Evolutionary conservation across 2,888 invertebrate species (phyloP).

Genomic region (Notocelia uddmanniana): DNA sequence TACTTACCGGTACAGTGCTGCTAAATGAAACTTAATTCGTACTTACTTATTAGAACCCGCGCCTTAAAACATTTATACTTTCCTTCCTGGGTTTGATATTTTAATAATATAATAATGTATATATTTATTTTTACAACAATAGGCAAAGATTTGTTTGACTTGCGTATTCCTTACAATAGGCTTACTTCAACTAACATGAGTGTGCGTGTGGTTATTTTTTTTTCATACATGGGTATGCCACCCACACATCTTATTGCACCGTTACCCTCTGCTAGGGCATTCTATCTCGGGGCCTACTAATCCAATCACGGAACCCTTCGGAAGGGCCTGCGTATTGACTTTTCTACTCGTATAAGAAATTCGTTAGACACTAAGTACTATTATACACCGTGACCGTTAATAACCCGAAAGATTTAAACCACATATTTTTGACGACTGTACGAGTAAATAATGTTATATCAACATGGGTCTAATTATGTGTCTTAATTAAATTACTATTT

Average conservation of each 20-base stretch:
- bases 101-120: slow-evolving; percentile 49
- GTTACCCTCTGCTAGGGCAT: slow-evolving; percentile 49
- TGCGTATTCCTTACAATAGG: slow-evolving; percentile 37
- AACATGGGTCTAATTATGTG: too few relatives aligned
- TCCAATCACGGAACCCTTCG: slow-evolving; percentile 70
- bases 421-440: too few relatives aligned
- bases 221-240: slow-evolving; percentile 8
- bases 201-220: slow-evolving; percentile 5
- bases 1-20: not conserved
- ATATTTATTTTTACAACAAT: slow-evolving; percentile 51
- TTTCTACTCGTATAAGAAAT: slow-evolving; percentile 30
- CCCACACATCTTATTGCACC: slow-evolving; percentile 12
- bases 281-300: slow-evolving; percentile 66
- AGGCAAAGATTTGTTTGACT: slow-evolving; percentile 46
- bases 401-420: too few relatives aligned
- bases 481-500: too few relatives aligned
- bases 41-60: too few relatives aligned
- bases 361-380: slow-evolving; percentile 11
- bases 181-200: slow-evolving; percentile 30
- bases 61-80: not conserved
- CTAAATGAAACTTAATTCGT: too few relatives aligned
- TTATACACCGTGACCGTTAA: too few relatives aligned
- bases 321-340: slow-evolving; percentile 50
- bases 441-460: too few relatives aligned
- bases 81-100: slow-evolving; percentile 13